Conservation (phyloP, 2,113 vertebrate genomes). For the Tragelaphus imberbis region DNA sequence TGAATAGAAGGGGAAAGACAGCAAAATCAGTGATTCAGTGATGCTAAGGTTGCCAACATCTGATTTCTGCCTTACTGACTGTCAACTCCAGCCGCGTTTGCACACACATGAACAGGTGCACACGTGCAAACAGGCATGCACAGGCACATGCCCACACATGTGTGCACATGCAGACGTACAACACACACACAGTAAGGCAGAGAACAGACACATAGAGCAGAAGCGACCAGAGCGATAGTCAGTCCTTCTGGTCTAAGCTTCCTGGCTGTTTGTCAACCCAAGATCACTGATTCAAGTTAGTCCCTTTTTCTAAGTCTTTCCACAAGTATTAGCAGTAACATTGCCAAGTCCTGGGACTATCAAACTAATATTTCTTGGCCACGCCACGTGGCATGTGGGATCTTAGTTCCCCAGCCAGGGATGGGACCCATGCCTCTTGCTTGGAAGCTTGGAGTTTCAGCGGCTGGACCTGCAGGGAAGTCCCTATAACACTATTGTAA, state of each 20-base stretch:
- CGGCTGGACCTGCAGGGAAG: not conserved
- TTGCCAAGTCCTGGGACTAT: not conserved
- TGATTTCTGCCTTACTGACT: not conserved
- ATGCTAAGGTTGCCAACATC: not conserved
- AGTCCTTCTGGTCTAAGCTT: not conserved
- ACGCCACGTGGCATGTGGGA: not conserved
- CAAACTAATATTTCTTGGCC: not conserved
- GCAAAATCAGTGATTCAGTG: not conserved
- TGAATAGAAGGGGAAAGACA: not conserved
- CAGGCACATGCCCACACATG: too few relatives aligned
- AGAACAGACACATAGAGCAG: not conserved
- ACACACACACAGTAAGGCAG: not conserved
- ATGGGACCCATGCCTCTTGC: not conserved
- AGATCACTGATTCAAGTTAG: not conserved
- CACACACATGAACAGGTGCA: too few relatives aligned
- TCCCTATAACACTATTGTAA: not conserved
- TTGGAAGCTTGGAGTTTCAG: not conserved
- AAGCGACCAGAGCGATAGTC: rapidly evolving
- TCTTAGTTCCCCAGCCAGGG: not conserved
- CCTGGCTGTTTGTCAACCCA: not conserved
- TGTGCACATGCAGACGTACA: rapidly evolving
- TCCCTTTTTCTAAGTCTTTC: not conserved
- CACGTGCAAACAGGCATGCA: rapidly evolving
- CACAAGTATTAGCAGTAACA: rapidly evolving
- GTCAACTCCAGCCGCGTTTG: rapidly evolving